phyloP scores from a whole-genome alignment of 2,113 vertebrate genomes.

The Steatornis caripensis region DNA sequence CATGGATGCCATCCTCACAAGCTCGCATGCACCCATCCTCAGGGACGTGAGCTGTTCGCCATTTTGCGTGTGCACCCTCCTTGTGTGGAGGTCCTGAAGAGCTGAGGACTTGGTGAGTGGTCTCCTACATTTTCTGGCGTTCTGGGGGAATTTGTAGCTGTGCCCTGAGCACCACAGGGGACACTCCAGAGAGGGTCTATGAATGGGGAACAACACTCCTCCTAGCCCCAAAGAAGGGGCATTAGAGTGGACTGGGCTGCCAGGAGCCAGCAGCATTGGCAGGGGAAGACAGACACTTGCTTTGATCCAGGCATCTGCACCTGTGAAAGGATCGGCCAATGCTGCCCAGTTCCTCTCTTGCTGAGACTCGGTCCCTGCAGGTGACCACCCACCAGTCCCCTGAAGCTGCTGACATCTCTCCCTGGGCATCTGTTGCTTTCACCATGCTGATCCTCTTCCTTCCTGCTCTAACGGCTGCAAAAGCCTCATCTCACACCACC shows the following conservation, averaged over 20 bases:
- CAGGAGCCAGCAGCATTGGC: background rate
- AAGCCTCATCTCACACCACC: background rate
- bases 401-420: background rate
- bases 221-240: background rate
- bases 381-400: background rate
- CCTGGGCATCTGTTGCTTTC: background rate
- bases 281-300: background rate
- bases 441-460: background rate
- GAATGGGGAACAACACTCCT: background rate
- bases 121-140: background rate
- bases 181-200: background rate
- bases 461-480: background rate
- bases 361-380: background rate
- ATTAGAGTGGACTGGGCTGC: background rate
- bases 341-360: background rate
- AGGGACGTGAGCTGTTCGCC: background rate
- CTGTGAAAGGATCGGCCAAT: rapidly evolving
- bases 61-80: background rate
- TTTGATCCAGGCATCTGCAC: background rate
- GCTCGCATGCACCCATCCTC: background rate
- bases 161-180: background rate
- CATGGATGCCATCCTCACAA: background rate
- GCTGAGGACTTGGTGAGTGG: background rate
- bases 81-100: background rate
- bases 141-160: background rate